Base-by-base conservation (phyloP, 2,797 vertebrate genomes). In the Sparus aurata region DNA sequence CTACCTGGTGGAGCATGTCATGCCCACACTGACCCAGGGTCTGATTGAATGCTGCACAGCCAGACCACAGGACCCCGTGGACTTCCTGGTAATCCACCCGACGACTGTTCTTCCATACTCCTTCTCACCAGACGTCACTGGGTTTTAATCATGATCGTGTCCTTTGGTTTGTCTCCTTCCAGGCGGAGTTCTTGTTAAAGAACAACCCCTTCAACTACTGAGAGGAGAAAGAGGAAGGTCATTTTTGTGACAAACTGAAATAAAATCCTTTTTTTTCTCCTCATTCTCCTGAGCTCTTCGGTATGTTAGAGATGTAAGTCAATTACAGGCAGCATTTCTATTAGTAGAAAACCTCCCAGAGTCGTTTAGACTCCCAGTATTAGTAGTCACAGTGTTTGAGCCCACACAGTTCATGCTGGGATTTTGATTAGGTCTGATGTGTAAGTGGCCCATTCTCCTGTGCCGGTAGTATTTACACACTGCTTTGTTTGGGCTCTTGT, bases 131-230 rank as follows among this genome's bases (percentile, higher is more conserved):
- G 12, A 20, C 27, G 16, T 18, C 1, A 17, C 27, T 16, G 1
- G 4, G 3, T 20, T 30, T 3, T 23, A 25, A 61, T 20, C 17
- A 0, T 27, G 15, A 58, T 45, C 17, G 1, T 62, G 13, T 54
- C 0, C 55, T 77, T 47, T 58, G 22, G 25, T 71, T 65, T 82
- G 20, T 90, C 60, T 88, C 69, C 0, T 92, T 95, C 12, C 78
- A 99, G 98, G 98, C 97, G 4, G 97, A 99, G 82, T 98, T 96
- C 89, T 92, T 99, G 77, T 93, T 99, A 80, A 96, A 93, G 92
- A 96, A 97, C 90, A 97, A 96, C 76, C 95, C 96, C 17, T 92
- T 91, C 47, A 87, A 78, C 0, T 75, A 95, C 73, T 96, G 87
- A 95, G 27, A 27, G 27, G 25, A 2, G 27, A 6, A 45, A 20